Evolutionary conservation across 2,113 vertebrate species (phyloP).

Genomic region (Astur gentilis): DNA sequence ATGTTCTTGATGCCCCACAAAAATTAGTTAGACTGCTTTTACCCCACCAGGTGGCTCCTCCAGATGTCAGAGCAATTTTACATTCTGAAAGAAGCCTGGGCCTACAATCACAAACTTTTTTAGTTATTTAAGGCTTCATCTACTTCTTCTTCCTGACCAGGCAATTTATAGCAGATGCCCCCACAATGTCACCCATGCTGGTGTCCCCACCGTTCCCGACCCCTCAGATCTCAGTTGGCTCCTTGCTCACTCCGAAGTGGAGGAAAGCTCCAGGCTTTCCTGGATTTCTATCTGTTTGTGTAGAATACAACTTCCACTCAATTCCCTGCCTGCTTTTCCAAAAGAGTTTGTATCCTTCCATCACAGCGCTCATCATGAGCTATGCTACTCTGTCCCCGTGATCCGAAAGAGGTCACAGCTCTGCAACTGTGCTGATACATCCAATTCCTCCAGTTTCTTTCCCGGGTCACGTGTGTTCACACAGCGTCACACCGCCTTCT

Average conservation of each 20-base stretch:
- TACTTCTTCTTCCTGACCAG: background rate
- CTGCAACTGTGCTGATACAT: background rate
- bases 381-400: background rate
- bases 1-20: background rate
- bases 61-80: background rate
- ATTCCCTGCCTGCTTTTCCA: background rate
- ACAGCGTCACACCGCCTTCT: background rate
- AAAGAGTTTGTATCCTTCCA: background rate
- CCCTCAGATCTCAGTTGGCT: background rate
- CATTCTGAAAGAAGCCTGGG: background rate
- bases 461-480: background rate
- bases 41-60: background rate
- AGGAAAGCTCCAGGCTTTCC: background rate
- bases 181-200: background rate
- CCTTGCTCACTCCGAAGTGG: background rate
- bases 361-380: accelerated
- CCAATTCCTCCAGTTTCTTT: background rate
- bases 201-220: background rate
- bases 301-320: background rate
- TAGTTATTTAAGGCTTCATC: background rate
- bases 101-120: background rate
- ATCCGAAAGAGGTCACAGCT: background rate
- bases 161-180: background rate
- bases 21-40: background rate
- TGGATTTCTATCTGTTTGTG: no score